phyloP scores from a whole-genome alignment of 2,888 invertebrate species.

The Lypha dubia region DNA sequence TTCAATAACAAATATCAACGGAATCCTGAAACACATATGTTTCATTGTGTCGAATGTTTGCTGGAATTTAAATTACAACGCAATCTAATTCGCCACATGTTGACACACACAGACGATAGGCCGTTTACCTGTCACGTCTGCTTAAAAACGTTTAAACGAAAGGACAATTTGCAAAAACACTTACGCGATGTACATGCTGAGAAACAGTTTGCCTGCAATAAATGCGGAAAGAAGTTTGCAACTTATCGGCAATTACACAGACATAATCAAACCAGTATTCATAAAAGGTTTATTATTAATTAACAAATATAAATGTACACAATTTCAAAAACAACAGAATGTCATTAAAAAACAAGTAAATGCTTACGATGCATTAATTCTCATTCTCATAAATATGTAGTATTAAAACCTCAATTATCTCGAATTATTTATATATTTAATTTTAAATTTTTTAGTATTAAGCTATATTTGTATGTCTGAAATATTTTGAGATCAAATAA shows the following conservation, averaged over 20 bases:
- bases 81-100: constrained; percentile 64
- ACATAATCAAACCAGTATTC: constrained; percentile 61
- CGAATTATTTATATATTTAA: constrained; percentile 13
- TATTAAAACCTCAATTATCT: not conserved
- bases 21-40: constrained; percentile 62
- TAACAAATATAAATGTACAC: constrained; percentile 1
- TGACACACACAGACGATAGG: constrained; percentile 62
- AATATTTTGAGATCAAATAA: constrained; percentile 4
- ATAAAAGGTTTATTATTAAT: constrained; percentile 11
- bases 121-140: constrained; percentile 62
- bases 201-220: constrained; percentile 58
- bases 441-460: not conserved
- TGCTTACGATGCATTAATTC: not conserved
- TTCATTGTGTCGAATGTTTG: constrained; percentile 60
- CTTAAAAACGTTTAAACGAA: constrained; percentile 64
- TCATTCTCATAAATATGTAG: constrained; percentile 20
- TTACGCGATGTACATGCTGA: constrained; percentile 64
- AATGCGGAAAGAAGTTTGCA: constrained; percentile 61
- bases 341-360: not conserved
- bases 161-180: constrained; percentile 69
- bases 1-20: constrained; percentile 49
- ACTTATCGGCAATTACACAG: constrained; percentile 51
- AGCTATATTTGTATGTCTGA: constrained; percentile 24
- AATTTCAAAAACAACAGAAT: not conserved
- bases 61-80: constrained; percentile 67